Conservation (phyloP, 2,797 vertebrate species). For the Galago senegalensis region DNA sequence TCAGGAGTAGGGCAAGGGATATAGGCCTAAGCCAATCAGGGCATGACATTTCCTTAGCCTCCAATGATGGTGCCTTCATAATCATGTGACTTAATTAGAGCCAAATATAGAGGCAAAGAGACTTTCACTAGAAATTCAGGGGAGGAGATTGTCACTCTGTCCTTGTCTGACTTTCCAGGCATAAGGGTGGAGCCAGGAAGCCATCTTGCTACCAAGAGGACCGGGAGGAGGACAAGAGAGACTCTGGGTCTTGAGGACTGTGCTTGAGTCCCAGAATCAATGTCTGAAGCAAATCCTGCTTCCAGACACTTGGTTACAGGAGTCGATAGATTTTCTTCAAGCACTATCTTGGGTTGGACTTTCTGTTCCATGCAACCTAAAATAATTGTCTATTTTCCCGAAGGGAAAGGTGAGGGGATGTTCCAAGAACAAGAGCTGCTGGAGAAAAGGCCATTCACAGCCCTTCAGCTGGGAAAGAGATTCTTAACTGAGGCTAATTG, state of each 20-base stretch:
- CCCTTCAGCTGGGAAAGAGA: neutral
- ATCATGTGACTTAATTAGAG: neutral
- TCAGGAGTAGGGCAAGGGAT: neutral
- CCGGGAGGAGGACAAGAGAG: neutral
- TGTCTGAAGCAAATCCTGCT: neutral
- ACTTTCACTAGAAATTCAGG: neutral
- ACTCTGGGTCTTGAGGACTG: neutral
- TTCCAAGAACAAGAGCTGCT: neutral
- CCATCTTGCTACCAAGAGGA: fast-evolving
- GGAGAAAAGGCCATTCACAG: neutral
- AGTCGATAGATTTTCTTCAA: neutral
- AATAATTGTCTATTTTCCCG: neutral
- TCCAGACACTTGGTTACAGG: neutral
- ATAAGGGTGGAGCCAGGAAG: fast-evolving
- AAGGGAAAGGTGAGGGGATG: neutral
- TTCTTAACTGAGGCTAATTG: neutral
- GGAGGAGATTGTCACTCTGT: neutral
- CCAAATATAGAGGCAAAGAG: neutral
- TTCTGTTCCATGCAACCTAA: neutral
- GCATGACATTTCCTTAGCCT: neutral
- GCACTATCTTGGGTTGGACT: neutral
- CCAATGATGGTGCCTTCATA: neutral
- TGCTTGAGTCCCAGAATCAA: neutral
- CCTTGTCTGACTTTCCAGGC: neutral
- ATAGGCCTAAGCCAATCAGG: neutral